These are phyloP conservation scores for Pollachius pollachius DNA, from an alignment of 2,113 vertebrate genomes.

Conservation along the genomic window DNA sequence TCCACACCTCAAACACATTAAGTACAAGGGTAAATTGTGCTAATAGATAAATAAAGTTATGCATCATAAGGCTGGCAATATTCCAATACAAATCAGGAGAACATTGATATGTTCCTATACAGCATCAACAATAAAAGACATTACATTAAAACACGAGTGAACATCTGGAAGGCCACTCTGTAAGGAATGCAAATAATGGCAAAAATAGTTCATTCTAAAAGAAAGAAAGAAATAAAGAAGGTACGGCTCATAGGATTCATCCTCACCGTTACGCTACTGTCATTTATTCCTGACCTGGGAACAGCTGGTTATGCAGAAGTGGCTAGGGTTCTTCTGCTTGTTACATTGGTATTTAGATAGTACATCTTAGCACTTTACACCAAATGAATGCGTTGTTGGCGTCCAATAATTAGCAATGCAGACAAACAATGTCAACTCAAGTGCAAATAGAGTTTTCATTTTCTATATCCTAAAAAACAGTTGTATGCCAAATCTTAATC, in stretches of 20 bases:
- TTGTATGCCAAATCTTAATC: too few species aligned
- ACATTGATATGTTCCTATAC: constrained; percentile 10
- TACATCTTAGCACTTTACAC: too few species aligned
- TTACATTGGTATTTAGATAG: too few species aligned
- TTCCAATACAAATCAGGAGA: constrained; percentile 12
- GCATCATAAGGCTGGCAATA: constrained; percentile 13
- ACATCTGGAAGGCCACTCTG: constrained; percentile 41
- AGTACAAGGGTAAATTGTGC: constrained; percentile 2
- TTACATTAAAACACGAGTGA: constrained; percentile 27
- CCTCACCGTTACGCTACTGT: too few species aligned
- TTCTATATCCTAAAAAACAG: too few species aligned
- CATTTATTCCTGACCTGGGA: too few species aligned
- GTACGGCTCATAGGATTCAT: constrained; percentile 6
- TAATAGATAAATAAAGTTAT: constrained; percentile 11
- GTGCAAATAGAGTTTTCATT: too few species aligned
- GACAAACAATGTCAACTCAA: too few species aligned
- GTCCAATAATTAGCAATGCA: too few species aligned
- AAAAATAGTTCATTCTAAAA: constrained; percentile 20
- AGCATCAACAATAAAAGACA: constrained; percentile 38
- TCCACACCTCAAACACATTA: not conserved
- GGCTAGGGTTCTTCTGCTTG: too few species aligned
- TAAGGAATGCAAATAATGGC: constrained; percentile 65
- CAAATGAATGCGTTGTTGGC: too few species aligned
- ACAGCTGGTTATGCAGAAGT: too few species aligned
- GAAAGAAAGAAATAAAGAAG: constrained; percentile 3